Percentiles rank a stretch among this genome's conserved stretches.
phyloP scores from a whole-genome alignment of 2,113 vertebrate genomes.

The Myxocyprinus asiaticus region DNA sequence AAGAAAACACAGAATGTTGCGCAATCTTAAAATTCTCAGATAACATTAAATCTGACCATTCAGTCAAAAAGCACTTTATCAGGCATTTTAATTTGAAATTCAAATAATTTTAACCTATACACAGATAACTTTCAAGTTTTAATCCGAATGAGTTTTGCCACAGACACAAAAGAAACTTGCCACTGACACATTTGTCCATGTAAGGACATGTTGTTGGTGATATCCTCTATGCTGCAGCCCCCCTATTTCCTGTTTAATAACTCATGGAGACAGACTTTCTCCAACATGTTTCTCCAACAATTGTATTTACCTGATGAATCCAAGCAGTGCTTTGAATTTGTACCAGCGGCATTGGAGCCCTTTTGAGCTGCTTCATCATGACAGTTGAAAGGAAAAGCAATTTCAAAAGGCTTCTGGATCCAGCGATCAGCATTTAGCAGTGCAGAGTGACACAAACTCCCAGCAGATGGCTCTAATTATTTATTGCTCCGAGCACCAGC shows the following conservation, averaged over 20 bases:
- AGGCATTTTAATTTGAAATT: too few species aligned
- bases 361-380: not conserved
- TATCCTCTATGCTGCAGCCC: not conserved
- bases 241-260: not conserved
- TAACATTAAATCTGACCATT: too few species aligned
- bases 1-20: too few species aligned
- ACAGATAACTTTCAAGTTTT: too few species aligned
- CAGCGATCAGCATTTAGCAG: conserved; percentile 20
- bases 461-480: conserved; percentile 39
- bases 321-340: conserved; percentile 36
- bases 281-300: conserved; percentile 7
- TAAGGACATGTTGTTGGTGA: not conserved
- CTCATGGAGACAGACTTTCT: not conserved
- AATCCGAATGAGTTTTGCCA: too few species aligned
- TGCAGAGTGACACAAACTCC: conserved; percentile 34
- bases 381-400: conserved; percentile 33
- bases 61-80: too few species aligned
- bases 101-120: too few species aligned
- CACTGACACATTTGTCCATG: too few species aligned
- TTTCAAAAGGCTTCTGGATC: conserved; percentile 38
- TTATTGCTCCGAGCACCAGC: conserved; percentile 30
- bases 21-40: too few species aligned
- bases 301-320: conserved; percentile 41
- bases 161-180: too few species aligned
- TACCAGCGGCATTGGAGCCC: not conserved